A percentile compares a stretch with the other conserved stretches of the same genome.
phyloP scores from a whole-genome alignment of 92 coral and sea anemone species.

The Palythoa caribaeorum region DNA sequence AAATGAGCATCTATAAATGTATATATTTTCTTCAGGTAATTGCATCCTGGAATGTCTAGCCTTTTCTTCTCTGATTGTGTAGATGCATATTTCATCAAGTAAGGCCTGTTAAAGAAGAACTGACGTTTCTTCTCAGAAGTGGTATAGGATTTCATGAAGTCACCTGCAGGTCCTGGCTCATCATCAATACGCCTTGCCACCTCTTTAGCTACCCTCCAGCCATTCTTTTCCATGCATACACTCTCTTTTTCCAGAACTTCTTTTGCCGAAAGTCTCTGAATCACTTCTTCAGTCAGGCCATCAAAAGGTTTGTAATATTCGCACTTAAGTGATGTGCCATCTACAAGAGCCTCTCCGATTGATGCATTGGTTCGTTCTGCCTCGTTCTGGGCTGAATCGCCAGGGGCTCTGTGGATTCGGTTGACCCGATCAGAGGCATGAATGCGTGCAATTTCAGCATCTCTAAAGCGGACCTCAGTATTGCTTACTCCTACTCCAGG shows the following conservation, averaged over 20 bases:
- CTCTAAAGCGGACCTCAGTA: constrained; percentile 54
- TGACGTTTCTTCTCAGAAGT: constrained; percentile 49
- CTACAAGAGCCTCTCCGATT: constrained; percentile 58
- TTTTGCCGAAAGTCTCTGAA: constrained; percentile 55
- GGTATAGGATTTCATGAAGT: constrained; percentile 61
- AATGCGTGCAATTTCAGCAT: constrained; percentile 47
- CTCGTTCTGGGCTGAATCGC: constrained; percentile 55
- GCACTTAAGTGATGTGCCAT: constrained; percentile 64
- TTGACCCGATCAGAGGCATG: constrained; percentile 54
- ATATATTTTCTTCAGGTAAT: constrained; percentile 22
- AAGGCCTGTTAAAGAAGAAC: constrained; percentile 54
- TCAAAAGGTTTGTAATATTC: constrained; percentile 54
- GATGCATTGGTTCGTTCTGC: constrained; percentile 60
- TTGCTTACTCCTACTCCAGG: constrained; percentile 56
- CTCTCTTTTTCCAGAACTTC: constrained; percentile 64
- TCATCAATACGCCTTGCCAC: constrained; percentile 59
- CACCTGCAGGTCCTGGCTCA: constrained; percentile 59
- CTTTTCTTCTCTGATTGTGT: constrained; percentile 62
- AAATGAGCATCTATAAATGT: constrained; percentile 17
- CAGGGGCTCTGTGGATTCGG: constrained; percentile 54
- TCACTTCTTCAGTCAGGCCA: constrained; percentile 23
- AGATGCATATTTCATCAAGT: constrained; percentile 70
- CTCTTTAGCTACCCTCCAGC: constrained; percentile 64
- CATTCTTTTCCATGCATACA: constrained; percentile 63
- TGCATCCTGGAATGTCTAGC: constrained; percentile 45